Evolutionary conservation across 2,113 vertebrate species (phyloP).

Genomic region (Trochalopteron elliotii): DNA sequence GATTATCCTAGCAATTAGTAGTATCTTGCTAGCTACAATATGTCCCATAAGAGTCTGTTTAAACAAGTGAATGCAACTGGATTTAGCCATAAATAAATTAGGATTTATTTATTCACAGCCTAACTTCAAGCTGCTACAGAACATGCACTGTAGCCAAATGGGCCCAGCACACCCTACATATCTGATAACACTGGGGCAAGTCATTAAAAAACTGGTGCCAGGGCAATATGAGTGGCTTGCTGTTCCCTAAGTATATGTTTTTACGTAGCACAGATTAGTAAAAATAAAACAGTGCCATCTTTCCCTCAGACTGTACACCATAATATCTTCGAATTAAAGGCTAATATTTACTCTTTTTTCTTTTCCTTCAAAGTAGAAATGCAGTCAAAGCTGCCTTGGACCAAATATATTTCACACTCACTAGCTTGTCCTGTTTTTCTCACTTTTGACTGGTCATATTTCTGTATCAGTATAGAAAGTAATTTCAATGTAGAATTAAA

Average conservation of each 20-base stretch:
- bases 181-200: neutral
- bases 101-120: neutral
- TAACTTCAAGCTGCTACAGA: neutral
- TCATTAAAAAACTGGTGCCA: neutral
- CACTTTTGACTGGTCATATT: neutral
- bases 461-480: neutral
- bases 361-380: neutral
- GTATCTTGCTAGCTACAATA: neutral
- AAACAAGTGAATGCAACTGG: slow-evolving; percentile 4
- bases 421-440: neutral
- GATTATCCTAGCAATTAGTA: slow-evolving; percentile 20
- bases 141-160: neutral
- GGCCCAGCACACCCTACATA: neutral
- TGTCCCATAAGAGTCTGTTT: neutral
- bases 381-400: neutral
- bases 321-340: neutral
- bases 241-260: neutral
- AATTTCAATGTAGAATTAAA: neutral
- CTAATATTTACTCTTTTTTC: neutral
- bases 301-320: neutral
- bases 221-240: neutral
- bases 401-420: neutral
- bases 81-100: slow-evolving; percentile 32
- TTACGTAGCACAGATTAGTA: neutral
- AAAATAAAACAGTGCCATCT: neutral